Evolutionary conservation across 1,140 invertebrate species (phyloP).

Genomic region (Dreissena polymorpha): DNA sequence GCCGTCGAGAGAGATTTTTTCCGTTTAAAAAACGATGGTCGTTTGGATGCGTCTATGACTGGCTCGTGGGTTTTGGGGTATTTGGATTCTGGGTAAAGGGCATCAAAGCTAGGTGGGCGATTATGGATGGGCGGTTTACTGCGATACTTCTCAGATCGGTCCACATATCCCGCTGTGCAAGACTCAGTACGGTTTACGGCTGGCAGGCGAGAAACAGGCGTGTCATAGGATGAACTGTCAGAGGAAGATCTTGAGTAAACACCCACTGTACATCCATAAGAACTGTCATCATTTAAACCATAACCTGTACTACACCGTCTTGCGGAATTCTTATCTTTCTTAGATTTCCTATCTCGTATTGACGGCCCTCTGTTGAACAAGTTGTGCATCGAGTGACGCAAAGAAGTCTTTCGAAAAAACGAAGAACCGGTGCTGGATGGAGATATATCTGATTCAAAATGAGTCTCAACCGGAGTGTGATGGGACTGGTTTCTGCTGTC

Average conservation of each 20-base stretch:
- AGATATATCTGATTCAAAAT: conserved; percentile 62
- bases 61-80: conserved; percentile 49
- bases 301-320: conserved; percentile 48
- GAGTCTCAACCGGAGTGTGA: conserved; percentile 66
- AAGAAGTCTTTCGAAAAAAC: conserved; percentile 38
- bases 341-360: conserved; percentile 43
- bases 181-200: conserved; percentile 20
- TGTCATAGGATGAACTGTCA: neutral
- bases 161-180: neutral
- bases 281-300: conserved; percentile 29
- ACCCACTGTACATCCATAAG: conserved; percentile 46
- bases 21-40: conserved; percentile 18
- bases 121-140: conserved; percentile 28
- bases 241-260: conserved; percentile 22
- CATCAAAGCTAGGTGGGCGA: conserved; percentile 48
- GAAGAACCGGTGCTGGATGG: neutral
- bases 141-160: neutral
- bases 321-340: conserved; percentile 21
- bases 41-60: conserved; percentile 38
- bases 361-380: conserved; percentile 48
- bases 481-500: conserved; percentile 46
- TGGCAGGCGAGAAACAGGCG: neutral
- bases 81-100: conserved; percentile 50
- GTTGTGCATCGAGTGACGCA: conserved; percentile 39
- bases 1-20: conserved; percentile 58